phyloP scores from a whole-genome alignment of 2,888 invertebrate genomes.

The Hydrotaea diabolus region DNA sequence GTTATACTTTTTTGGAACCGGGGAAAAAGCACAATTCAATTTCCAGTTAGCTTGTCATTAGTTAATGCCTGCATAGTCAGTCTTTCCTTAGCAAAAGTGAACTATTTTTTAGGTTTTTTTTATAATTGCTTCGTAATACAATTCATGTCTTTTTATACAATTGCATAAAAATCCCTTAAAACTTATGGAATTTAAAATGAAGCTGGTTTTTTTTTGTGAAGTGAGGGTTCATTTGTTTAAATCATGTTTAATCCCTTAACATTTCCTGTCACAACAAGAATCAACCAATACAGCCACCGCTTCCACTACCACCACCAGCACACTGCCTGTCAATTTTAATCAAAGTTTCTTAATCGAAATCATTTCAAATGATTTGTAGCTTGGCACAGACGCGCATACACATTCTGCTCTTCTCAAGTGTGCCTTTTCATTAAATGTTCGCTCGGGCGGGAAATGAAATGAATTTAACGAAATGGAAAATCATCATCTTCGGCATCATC shows the following conservation, averaged over 20 bases:
- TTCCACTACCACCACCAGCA: neutral
- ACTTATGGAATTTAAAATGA: neutral
- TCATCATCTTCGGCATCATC: neutral
- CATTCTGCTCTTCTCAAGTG: neutral
- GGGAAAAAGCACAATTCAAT: too few species aligned
- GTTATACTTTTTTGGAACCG: too few species aligned
- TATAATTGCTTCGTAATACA: too few species aligned
- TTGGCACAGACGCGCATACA: neutral
- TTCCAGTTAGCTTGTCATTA: too few species aligned
- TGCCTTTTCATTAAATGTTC: neutral
- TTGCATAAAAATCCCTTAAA: neutral
- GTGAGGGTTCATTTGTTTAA: constrained; percentile 15
- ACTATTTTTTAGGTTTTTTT: too few species aligned
- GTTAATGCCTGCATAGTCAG: too few species aligned
- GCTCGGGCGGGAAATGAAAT: neutral
- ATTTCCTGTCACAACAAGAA: constrained; percentile 32
- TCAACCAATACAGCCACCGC: neutral
- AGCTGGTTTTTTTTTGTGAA: neutral
- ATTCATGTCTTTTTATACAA: too few species aligned
- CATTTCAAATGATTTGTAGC: constrained; percentile 22
- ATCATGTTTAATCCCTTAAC: constrained; percentile 8
- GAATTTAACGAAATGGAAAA: neutral
- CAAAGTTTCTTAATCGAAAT: constrained; percentile 53
- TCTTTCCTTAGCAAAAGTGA: too few species aligned
- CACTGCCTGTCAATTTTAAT: constrained; percentile 48